Conservation (phyloP, 2,888 invertebrate genomes). For the Odontocolon sp. region DNA sequence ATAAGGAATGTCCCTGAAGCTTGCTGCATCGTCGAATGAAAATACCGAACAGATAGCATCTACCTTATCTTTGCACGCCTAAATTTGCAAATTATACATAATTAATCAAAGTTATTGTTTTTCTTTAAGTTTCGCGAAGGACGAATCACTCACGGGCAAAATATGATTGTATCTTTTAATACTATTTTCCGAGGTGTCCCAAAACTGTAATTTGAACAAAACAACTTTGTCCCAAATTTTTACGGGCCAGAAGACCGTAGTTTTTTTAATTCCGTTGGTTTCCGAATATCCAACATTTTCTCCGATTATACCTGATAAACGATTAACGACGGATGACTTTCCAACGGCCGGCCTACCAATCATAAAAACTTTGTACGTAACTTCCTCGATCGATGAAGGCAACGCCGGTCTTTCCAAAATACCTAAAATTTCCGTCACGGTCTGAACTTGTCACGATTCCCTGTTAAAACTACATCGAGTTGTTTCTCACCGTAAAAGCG, state of each 20-base stretch:
- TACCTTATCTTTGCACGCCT: slow-evolving; percentile 83
- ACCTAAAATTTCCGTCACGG: slow-evolving; percentile 73
- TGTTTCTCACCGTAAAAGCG: slow-evolving; percentile 70
- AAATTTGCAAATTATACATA: slow-evolving; percentile 2
- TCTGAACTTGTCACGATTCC: neutral
- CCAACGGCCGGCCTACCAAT: slow-evolving; percentile 83
- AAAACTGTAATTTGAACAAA: slow-evolving; percentile 83
- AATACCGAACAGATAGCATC: slow-evolving; percentile 83
- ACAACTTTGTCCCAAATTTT: slow-evolving; percentile 83
- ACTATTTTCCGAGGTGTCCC: slow-evolving; percentile 83
- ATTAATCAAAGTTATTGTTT: neutral
- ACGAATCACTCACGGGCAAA: slow-evolving; percentile 79
- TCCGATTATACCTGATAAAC: slow-evolving; percentile 81
- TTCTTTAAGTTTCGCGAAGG: neutral
- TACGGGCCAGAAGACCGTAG: slow-evolving; percentile 83
- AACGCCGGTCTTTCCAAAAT: slow-evolving; percentile 82
- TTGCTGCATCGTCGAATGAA: slow-evolving; percentile 82
- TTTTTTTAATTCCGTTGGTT: slow-evolving; percentile 82
- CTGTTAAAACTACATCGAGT: neutral
- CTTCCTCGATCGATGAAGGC: slow-evolving; percentile 82
- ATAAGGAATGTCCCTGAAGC: slow-evolving; percentile 82
- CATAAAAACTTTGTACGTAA: slow-evolving; percentile 83
- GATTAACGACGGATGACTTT: slow-evolving; percentile 82
- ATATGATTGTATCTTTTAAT: slow-evolving; percentile 83
- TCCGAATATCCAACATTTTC: slow-evolving; percentile 77